Base-by-base conservation (phyloP, 1,140 invertebrate species). In the Cylas formicarius region DNA sequence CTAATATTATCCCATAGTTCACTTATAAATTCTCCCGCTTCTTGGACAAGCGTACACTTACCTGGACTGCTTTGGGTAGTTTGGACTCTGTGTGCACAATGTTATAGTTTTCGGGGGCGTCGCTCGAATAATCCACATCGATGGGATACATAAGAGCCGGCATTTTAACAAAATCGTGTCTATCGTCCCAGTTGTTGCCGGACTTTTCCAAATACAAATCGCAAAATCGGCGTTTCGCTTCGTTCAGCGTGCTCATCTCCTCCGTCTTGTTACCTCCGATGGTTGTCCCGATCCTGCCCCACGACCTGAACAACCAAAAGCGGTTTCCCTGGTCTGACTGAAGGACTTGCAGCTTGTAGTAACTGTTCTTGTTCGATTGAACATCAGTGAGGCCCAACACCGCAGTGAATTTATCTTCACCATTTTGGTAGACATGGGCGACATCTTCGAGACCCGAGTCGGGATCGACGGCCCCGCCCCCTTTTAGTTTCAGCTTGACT, bases 251-350 rank as follows among this genome's bases (percentile, higher is more conserved):
- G 2, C 10, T 8, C 50, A 72, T 76, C 0, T 67, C 52, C 27
- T 93, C 84, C 0, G 86, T 47, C 65, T 90, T 94, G 18, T 72
- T 80, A 11, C 78, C 80, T 7, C 91, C 94, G 56, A 95, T 89
- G 0, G 80, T 86, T 1, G 94, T 98, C 6, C 95, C 93, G 56
- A 97, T 92, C 50, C 95, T 74, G 13, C 96, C 96, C 95, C 95
- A 99, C 0, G 89, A 48, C 21, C 54, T 43, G 37, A 55, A 61
- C 27, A 60, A 29, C 50, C 52, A 58, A 55, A 69, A 86, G 72
- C 70, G 76, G 6, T 76, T 71, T 24, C 66, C 65, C 13, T 65
- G 71, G 62, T 97, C 90, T 10, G 77, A 62, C 63, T 94, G 77
- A 9, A 98, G 67, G 22, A 97, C 65, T 67, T 98, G 95, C 20